Base-by-base conservation (phyloP, 2,797 vertebrate genomes). In the Leptatherina wallacei region DNA sequence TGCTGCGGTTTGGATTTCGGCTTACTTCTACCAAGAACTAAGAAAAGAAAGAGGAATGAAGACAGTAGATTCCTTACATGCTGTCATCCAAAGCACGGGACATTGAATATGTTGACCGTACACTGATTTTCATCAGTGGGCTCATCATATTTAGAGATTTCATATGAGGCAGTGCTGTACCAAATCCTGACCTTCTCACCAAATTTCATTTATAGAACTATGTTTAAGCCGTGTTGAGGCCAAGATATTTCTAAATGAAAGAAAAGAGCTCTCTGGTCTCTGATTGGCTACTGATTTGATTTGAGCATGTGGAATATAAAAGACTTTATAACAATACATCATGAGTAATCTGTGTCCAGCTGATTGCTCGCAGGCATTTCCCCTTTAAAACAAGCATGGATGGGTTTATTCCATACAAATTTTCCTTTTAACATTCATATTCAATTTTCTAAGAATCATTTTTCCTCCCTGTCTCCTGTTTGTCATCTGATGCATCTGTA, bases 1-100 rank as follows among this genome's bases (percentile, higher is more conserved):
- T 2, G 8, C 56, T 3, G 1, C 3, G 47, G 84, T 73, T 85
- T 85, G 68, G 62, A 75, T 90, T 86, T 90, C 72, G 0, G 36
- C 16, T 38, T 5, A 8, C 64, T 78, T 82, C 78, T 77, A 36
- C 82, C 59, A 75, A 75, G 83, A 82, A 83, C 83, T 83, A 83
- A 81, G 76, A 88, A 80, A 83, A 49, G 78, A 80, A 79, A 47
- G 63, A 71, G 66, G 68, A 76, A 81, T 71, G 75, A 79, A 69
- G 67, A 36, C 38, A 9, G 62, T 59, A 58, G 42, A 77, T 77
- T 80, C 64, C 60, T 82, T 29, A 52, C 20, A 20, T 74, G 60
- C 71, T 72, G 66, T 77, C 77, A 69, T 73, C 27, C 2, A 42
- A 71, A 71, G 8, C 1, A n/a, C 42, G 18, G 27, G 47, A 57